Evolutionary conservation across 2,113 vertebrate species (phyloP).

Genomic region (Carassius auratus): DNA sequence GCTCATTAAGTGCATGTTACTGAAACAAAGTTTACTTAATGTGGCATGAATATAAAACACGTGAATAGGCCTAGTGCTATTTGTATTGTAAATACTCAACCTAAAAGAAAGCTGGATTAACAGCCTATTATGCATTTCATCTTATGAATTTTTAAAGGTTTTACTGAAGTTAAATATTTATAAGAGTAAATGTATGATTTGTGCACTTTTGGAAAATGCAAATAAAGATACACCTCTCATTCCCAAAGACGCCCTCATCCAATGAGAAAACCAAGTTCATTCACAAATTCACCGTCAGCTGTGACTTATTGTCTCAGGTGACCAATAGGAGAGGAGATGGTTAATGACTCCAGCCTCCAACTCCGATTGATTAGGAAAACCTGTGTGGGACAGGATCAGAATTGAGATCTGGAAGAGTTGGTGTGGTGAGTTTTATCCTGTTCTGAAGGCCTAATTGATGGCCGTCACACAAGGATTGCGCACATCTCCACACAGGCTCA

Average conservation of each 20-base stretch:
- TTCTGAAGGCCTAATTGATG: conserved; percentile 49
- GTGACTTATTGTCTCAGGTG: conserved; percentile 68
- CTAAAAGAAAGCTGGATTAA: neutral
- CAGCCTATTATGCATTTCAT: neutral
- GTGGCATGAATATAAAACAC: conserved; percentile 62
- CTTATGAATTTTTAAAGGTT: too few species aligned
- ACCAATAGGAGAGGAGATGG: conserved; percentile 76
- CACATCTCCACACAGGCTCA: conserved; percentile 14
- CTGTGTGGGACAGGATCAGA: conserved; percentile 47
- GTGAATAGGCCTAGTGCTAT: neutral
- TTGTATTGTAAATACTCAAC: conserved; percentile 50
- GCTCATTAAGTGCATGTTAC: conserved; percentile 61
- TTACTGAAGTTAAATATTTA: neutral
- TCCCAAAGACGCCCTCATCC: conserved; percentile 1
- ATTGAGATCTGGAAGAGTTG: conserved; percentile 59
- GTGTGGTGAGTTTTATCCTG: neutral
- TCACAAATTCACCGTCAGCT: conserved; percentile 79
- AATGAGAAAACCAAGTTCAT: conserved; percentile 82
- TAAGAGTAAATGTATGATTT: neutral
- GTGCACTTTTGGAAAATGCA: neutral
- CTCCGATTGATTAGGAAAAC: conserved; percentile 68
- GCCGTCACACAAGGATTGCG: too few species aligned
- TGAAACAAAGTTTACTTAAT: conserved; percentile 67
- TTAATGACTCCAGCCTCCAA: conserved; percentile 59
- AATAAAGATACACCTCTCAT: conserved; percentile 49